A percentile compares a stretch with the other conserved stretches of the same genome.
phyloP scores from a whole-genome alignment of 2,113 vertebrate genomes.

The Euleptes europaea region DNA sequence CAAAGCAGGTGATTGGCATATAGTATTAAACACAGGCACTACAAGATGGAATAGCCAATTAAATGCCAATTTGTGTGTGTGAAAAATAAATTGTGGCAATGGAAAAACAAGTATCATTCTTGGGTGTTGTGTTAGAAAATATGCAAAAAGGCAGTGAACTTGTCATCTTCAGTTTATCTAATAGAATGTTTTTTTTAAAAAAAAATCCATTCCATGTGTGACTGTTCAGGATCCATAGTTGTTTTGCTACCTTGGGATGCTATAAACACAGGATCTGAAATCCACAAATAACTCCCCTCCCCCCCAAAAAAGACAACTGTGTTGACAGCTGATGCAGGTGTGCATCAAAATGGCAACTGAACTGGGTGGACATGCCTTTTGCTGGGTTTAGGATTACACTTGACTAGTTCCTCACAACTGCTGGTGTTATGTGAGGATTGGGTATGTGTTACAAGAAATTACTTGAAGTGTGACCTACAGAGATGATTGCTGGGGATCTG shows the following conservation, averaged over 20 bases:
- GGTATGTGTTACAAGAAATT: no score
- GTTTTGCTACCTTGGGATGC: background rate
- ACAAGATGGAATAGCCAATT: background rate
- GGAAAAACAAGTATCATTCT: background rate
- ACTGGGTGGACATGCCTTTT: background rate
- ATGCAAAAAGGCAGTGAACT: background rate
- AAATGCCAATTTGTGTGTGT: background rate
- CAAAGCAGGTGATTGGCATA: background rate
- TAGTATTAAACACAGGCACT: background rate
- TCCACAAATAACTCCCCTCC: background rate
- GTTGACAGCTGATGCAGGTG: background rate
- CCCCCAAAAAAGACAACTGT: background rate
- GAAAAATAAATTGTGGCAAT: background rate
- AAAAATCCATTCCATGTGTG: background rate
- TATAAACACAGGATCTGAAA: background rate
- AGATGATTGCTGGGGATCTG: no score
- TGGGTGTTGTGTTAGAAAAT: background rate
- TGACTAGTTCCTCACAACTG: no score
- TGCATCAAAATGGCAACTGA: background rate
- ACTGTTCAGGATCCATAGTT: background rate
- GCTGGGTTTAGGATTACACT: background rate
- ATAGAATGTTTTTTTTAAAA: no score
- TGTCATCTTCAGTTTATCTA: no score
- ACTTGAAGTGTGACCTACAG: no score
- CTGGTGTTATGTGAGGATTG: no score